phyloP scores from a whole-genome alignment of 1,140 invertebrate genomes.

The Trachymyrmex cornetzi region DNA sequence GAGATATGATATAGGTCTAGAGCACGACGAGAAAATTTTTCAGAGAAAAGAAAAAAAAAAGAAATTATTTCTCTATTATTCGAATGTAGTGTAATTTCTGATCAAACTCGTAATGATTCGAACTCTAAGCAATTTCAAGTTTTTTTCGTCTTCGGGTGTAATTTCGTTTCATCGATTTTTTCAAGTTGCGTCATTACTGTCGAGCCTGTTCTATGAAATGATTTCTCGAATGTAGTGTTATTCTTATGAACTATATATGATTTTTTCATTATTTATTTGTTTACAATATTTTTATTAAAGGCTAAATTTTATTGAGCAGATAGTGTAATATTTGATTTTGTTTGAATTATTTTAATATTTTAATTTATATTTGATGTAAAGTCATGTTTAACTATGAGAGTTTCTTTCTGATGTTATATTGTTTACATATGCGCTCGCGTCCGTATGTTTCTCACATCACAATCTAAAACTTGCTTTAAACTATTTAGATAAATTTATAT shows the following conservation, averaged over 20 bases:
- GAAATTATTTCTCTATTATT: slow-evolving; percentile 2
- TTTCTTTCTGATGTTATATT: not conserved
- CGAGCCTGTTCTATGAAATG: not conserved
- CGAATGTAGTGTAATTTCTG: not conserved
- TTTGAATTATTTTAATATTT: not conserved
- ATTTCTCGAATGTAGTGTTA: not conserved
- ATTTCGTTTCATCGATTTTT: not conserved
- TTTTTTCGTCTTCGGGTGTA: not conserved
- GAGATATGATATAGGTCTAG: not conserved
- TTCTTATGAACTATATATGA: not conserved
- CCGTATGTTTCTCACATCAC: not conserved
- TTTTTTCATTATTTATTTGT: not conserved
- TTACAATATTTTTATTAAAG: not conserved
- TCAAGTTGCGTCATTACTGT: not conserved
- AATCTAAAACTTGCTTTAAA: not conserved
- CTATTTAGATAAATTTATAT: not conserved
- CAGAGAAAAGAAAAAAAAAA: not conserved
- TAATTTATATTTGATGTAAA: not conserved
- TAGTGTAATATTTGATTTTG: not conserved
- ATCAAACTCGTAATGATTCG: not conserved
- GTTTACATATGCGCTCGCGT: not conserved
- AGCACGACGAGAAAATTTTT: not conserved
- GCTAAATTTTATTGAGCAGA: not conserved
- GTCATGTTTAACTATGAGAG: not conserved
- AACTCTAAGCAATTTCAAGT: not conserved